Conservation (phyloP, 2,888 invertebrate species). For the Sipunculus nudus region DNA sequence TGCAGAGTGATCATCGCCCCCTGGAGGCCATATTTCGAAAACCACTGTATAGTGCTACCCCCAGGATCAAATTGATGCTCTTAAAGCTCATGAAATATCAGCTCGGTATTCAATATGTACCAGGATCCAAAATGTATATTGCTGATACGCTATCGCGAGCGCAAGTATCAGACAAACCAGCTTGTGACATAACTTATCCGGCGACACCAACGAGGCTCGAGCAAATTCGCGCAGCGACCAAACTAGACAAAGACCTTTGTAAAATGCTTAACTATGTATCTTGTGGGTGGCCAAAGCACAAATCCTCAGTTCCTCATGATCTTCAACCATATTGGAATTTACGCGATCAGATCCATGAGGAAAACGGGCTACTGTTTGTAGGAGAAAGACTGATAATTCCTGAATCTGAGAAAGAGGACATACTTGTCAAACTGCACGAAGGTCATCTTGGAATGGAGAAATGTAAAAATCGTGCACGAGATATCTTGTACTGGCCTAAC, state of each 20-base stretch:
- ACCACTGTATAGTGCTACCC: not conserved
- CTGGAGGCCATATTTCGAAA: conserved; percentile 1
- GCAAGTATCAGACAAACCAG: no score
- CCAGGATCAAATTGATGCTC: not conserved
- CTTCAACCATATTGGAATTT: conserved; percentile 6
- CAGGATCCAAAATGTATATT: not conserved
- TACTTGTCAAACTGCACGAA: conserved; percentile 12
- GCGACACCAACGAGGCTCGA: conserved; percentile 9
- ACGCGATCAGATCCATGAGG: conserved; percentile 5
- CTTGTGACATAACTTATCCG: no score
- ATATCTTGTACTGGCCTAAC: conserved; percentile 22
- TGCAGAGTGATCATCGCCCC: conserved; percentile 30
- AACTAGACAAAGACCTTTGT: conserved; percentile 6
- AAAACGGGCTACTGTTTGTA: conserved; percentile 4
- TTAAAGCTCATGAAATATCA: not conserved
- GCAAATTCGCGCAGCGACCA: conserved; percentile 8
- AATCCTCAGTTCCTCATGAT: no score
- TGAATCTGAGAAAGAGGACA: not conserved
- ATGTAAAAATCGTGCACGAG: conserved; percentile 12
- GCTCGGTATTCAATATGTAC: not conserved
- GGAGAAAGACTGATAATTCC: conserved; percentile 12
- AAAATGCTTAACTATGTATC: not conserved
- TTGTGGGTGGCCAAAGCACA: not conserved
- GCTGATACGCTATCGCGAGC: no score
- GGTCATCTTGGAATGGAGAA: conserved; percentile 25